Evolutionary conservation across 2,888 invertebrate genomes (phyloP), one percentile per base, ranked within the genome.

Genomic region (Melanostoma mellinum): DNA sequence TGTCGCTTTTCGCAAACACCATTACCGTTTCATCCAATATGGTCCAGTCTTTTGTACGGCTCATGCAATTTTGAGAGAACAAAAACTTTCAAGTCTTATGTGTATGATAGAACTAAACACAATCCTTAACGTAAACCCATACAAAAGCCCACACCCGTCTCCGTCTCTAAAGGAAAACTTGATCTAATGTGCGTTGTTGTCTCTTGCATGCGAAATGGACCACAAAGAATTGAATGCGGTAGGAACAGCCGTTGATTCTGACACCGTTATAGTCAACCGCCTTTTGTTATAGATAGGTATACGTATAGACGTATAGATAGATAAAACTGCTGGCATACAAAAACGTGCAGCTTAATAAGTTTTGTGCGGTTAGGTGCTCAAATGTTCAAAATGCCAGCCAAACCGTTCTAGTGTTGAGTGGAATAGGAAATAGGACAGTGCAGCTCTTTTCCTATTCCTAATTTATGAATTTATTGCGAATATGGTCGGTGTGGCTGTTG

Each of bases 381-480:
- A 46, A 33, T 33, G 36, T 55, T 4, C 30, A 46, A 53, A 20
- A 20, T 20, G 20, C 30, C 52, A 35, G 30, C 30, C 56, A 73
- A 60, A 35, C 0, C 36, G 20, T 36, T 63, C 9, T 48, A n/a
- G 36, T 32, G 77, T 61, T 65, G 65, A 73, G 65, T 42, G 32
- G 32, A 65, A 75, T 67, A 55, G 71, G 65, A 71, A 75, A 61
- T 72, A 61, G 81, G 77, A 77, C 60, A 60, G 33, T 58, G 53
- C 61, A 79, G 69, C 48, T 74, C 74, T 74, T 63, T 46, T 78
- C 63, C 58, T 75, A 78, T 52, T 71, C 46, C 79, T 84, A 84
- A 84, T 84, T 84, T 79, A 84, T 79, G 79, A 84, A 71, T 79
- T 84, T 84, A 84, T 84, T 84, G 84, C 79, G 53, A 74, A 74